Base-by-base conservation (phyloP, 2,888 invertebrate species). In the Nomada fabriciana region DNA sequence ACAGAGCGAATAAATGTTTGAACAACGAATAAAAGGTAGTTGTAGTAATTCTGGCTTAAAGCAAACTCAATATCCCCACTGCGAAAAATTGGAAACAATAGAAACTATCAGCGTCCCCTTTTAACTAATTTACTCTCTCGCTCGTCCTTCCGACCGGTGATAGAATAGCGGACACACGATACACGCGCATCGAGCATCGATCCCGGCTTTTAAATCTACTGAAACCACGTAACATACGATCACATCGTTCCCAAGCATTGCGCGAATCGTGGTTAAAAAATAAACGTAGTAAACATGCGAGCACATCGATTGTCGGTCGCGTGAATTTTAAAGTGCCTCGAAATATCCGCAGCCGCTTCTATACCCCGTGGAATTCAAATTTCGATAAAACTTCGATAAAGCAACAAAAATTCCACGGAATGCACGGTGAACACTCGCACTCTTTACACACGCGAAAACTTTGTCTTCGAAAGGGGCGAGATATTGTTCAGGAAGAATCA, bases 181-280 rank as follows among this genome's bases (percentile, higher is more conserved):
- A 36, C 15, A 13, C 20, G 18, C 23, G n/a, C 18, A 50, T 47
- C 76, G 59, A 29, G 42, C 72, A 72, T 76, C 73, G 76, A 76
- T 76, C 63, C 23, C 18, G 15, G 50, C 57, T 20, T 71, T 70
- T 36, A 63, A 76, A 76, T 72, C 63, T 20, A 64, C 64, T 20
- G 76, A 64, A 76, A 72, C 29, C 63, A 72, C 72, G 63, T 72
- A 76, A 76, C 76, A 64, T 55, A n/a, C 15, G 20, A 25, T 11
- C 71, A 2, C 63, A n/a, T 36, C 43, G 63, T 53, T 72, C 36
- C 29, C 36, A 29, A 9, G 25, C 50, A 42, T 76, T 64, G 50
- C 50, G 57, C 43, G 64, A 76, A 63, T 36, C 20, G 1, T 7
- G 23, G 13, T 57, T 25, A 52, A 59, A 42, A 70, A 36, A 36